Conservation (phyloP, 2,888 invertebrate species). For the Mellilla xanthometata region DNA sequence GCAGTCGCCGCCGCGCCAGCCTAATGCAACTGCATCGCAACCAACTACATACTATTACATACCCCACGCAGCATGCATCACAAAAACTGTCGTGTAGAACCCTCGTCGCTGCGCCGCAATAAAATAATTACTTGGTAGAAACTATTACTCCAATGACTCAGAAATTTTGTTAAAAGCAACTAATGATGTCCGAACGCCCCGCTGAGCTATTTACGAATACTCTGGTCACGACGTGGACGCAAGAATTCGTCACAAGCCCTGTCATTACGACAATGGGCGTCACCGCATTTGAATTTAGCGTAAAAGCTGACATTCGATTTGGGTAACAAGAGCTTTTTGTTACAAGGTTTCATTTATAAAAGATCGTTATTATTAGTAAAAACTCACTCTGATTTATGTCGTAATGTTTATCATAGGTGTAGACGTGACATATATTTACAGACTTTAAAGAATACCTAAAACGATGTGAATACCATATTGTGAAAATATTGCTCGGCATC, state of each 20-base stretch:
- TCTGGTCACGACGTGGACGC: slow-evolving; percentile 20
- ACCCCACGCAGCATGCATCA: background rate
- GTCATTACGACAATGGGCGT: slow-evolving; percentile 28
- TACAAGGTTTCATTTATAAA: background rate
- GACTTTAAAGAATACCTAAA: slow-evolving; percentile 46
- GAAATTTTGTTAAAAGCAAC: slow-evolving; percentile 23
- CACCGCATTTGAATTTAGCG: slow-evolving; percentile 12
- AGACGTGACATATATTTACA: slow-evolving; percentile 18
- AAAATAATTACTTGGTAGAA: slow-evolving; percentile 29
- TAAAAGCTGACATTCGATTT: slow-evolving; percentile 9
- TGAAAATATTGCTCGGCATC: slow-evolving; percentile 68
- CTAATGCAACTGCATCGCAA: slow-evolving; percentile 58
- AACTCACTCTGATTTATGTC: slow-evolving; percentile 24
- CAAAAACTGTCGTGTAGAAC: background rate
- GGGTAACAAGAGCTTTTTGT: slow-evolving; percentile 4
- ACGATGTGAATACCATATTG: slow-evolving; percentile 66
- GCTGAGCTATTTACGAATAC: slow-evolving; percentile 50
- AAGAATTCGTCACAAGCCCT: slow-evolving; percentile 33
- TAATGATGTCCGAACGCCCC: slow-evolving; percentile 52
- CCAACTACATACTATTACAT: slow-evolving; percentile 3
- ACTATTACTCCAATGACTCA: slow-evolving; percentile 25
- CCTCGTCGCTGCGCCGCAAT: slow-evolving; percentile 20
- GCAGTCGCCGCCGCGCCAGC: slow-evolving; percentile 64
- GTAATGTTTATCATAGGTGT: slow-evolving; percentile 15
- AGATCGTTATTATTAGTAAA: slow-evolving; percentile 7